Percentiles rank a stretch among this genome's conserved stretches.
Conservation (phyloP, 1,140 invertebrate species). For the Diabrotica virgifera region DNA sequence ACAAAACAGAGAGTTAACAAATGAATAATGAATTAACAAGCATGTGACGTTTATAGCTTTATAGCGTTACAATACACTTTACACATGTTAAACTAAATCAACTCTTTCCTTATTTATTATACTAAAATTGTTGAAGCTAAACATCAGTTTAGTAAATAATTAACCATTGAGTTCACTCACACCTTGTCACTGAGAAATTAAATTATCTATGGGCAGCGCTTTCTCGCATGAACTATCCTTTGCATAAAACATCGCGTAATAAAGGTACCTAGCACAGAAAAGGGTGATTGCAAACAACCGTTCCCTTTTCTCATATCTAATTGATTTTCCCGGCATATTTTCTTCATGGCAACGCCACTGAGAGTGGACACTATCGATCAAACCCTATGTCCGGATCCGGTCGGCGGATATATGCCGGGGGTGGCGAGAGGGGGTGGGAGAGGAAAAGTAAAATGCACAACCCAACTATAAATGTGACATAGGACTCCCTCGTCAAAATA, state of each 20-base stretch:
- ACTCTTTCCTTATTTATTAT: no score
- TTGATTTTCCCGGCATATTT: neutral
- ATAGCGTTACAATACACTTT: no score
- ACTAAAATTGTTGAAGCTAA: no score
- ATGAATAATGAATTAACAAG: no score
- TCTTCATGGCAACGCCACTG: constrained; percentile 10
- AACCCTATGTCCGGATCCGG: constrained; percentile 31
- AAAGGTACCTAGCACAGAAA: neutral
- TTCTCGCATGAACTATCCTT: no score
- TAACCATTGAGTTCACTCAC: no score
- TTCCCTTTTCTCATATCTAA: neutral
- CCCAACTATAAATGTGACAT: constrained; percentile 17
- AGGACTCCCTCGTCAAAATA: constrained; percentile 12
- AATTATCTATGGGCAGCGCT: no score
- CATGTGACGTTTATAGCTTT: no score
- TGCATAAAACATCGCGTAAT: neutral
- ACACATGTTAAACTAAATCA: no score
- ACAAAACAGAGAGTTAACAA: no score
- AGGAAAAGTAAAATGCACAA: constrained; percentile 22
- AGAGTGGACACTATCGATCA: constrained; percentile 41
- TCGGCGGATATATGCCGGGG: constrained; percentile 26
- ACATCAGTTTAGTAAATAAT: no score
- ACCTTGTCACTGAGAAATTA: no score
- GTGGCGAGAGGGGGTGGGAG: constrained; percentile 27
- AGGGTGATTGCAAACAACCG: neutral